These are phyloP conservation scores for Brachypteracias leptosomus DNA, from an alignment of 2,113 vertebrate species.

Conservation along the genomic window DNA sequence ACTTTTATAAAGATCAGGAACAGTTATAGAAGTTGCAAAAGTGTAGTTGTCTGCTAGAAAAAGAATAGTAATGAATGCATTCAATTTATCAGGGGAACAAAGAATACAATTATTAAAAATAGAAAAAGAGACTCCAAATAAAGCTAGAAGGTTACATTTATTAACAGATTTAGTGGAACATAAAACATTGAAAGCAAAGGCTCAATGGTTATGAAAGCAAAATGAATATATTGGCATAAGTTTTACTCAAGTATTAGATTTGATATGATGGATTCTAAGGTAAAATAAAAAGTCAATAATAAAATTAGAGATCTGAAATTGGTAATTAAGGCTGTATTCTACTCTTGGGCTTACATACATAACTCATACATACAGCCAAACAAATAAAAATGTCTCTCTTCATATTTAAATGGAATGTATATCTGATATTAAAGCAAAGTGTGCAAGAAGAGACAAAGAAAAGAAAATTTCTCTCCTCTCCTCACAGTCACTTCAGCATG, in stretches of 20 bases:
- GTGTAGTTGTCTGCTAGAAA: neutral
- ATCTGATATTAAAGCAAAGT: neutral
- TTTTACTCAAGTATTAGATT: neutral
- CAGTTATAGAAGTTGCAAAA: neutral
- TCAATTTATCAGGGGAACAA: neutral
- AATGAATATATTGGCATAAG: neutral
- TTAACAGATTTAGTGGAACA: neutral
- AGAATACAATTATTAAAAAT: neutral
- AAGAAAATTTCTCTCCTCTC: neutral
- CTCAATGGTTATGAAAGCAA: neutral
- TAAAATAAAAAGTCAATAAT: neutral
- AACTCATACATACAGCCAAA: neutral
- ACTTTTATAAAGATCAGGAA: neutral
- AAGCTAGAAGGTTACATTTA: neutral
- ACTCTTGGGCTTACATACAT: neutral
- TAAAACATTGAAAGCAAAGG: neutral
- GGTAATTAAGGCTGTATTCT: neutral
- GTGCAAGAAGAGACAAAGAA: neutral
- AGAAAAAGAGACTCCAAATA: neutral
- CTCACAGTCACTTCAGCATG: neutral
- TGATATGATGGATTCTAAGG: neutral
- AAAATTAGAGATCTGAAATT: neutral
- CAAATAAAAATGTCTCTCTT: neutral
- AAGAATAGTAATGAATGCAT: neutral
- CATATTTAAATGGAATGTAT: neutral